These are phyloP conservation scores for Ophiothrix spiculata DNA, from an alignment of 35 echinoderm and acorn worm species.

Conservation along the genomic window DNA sequence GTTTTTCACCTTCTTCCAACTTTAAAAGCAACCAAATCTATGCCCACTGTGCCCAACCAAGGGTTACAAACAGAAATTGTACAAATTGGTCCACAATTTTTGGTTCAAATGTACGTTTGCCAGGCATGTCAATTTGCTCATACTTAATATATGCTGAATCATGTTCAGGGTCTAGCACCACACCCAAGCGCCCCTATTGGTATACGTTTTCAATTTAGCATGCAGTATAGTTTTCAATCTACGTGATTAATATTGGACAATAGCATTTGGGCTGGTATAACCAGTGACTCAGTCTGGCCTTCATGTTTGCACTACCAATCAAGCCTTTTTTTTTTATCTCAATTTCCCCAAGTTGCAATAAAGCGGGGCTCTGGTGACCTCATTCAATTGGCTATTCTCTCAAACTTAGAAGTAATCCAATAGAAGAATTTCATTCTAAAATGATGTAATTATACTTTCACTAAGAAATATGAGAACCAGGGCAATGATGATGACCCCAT, in stretches of 20 bases:
- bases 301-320: neutral
- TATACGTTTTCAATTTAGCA: too few species aligned
- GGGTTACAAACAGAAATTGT: too few species aligned
- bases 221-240: neutral
- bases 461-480: too few species aligned
- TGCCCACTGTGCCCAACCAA: too few species aligned
- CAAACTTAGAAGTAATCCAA: neutral
- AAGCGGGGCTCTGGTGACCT: neutral
- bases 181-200: neutral
- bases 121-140: too few species aligned
- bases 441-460: neutral
- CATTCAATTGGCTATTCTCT: too few species aligned
- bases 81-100: too few species aligned
- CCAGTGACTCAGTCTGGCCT: neutral
- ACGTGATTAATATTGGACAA: conserved; percentile 6
- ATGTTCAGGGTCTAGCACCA: neutral
- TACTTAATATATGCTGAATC: conserved; percentile 2
- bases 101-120: neutral
- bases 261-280: neutral
- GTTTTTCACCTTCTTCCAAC: too few species aligned
- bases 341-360: neutral
- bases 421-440: neutral
- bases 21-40: too few species aligned
- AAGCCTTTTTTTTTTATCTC: neutral
- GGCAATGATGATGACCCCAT: too few species aligned